phyloP scores from a whole-genome alignment of 1,140 invertebrate genomes.

The Zaprionus africanus region DNA sequence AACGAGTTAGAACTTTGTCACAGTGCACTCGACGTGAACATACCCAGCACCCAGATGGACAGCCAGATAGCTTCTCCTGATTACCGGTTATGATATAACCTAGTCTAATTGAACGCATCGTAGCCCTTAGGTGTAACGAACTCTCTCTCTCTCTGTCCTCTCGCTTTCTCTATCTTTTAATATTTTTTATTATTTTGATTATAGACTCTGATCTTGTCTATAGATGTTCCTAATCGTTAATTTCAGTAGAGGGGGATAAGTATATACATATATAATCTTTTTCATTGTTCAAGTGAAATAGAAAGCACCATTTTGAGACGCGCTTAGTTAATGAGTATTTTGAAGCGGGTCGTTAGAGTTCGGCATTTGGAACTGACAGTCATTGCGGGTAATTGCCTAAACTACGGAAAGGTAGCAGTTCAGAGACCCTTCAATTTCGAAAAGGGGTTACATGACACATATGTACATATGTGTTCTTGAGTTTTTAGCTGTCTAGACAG shows the following conservation, averaged over 20 bases:
- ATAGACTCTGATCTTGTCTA: neutral
- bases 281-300: conserved; percentile 8
- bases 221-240: neutral
- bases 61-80: neutral
- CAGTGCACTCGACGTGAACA: neutral
- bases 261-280: conserved; percentile 1
- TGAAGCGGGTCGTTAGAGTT: conserved; percentile 21
- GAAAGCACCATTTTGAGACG: conserved; percentile 17
- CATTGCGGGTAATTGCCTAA: conserved; percentile 31
- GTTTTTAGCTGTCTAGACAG: neutral
- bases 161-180: neutral
- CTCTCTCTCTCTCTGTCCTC: neutral
- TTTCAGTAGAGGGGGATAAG: neutral
- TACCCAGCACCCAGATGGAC: neutral
- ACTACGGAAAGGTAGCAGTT: neutral
- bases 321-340: conserved; percentile 12
- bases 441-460: neutral
- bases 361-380: conserved; percentile 21
- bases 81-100: neutral
- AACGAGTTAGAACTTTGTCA: neutral
- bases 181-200: neutral
- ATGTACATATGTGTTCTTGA: neutral
- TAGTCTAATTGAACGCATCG: neutral
- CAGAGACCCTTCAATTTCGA: neutral
- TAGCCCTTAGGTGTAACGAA: neutral